Evolutionary conservation across 2,888 invertebrate genomes (phyloP).

Genomic region (Cryptus armator): DNA sequence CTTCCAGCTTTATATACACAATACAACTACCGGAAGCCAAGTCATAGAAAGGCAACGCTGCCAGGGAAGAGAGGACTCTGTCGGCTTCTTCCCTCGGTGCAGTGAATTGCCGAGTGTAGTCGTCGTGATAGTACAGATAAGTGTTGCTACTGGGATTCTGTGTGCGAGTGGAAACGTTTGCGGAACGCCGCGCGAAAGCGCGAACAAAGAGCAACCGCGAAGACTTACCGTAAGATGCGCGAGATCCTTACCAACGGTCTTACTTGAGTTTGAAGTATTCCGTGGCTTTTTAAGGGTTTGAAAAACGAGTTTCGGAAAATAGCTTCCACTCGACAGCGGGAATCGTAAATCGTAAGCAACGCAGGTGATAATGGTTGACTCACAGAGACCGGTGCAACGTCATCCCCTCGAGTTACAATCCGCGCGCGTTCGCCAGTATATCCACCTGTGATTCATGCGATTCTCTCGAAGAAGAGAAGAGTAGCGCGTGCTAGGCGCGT

Average conservation of each 20-base stretch:
- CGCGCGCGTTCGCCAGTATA: not conserved
- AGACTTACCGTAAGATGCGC: constrained; percentile 40
- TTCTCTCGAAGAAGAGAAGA: constrained; percentile 26
- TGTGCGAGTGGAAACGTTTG: constrained; percentile 24
- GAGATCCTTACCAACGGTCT: constrained; percentile 3
- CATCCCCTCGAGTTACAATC: not conserved
- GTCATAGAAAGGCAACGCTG: constrained; percentile 70
- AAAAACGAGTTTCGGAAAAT: not conserved
- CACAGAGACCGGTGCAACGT: not conserved
- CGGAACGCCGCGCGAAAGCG: constrained; percentile 26
- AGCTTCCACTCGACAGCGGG: not conserved
- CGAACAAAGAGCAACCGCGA: constrained; percentile 46
- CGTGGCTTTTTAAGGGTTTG: not conserved
- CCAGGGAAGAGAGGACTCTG: constrained; percentile 22
- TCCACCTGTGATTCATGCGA: constrained; percentile 21
- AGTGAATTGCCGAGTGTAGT: constrained; percentile 48
- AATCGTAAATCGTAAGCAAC: not conserved
- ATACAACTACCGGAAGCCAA: constrained; percentile 73
- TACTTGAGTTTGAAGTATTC: not conserved
- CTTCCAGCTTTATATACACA: constrained; percentile 60
- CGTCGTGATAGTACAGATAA: constrained; percentile 55
- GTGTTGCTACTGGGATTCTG: constrained; percentile 27
- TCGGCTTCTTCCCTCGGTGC: constrained; percentile 26
- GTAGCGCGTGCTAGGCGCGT: constrained; percentile 44
- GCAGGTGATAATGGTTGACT: not conserved